These are phyloP conservation scores for Choreutis nemorana DNA, from an alignment of 2,888 invertebrate genomes.

Conservation along the genomic window DNA sequence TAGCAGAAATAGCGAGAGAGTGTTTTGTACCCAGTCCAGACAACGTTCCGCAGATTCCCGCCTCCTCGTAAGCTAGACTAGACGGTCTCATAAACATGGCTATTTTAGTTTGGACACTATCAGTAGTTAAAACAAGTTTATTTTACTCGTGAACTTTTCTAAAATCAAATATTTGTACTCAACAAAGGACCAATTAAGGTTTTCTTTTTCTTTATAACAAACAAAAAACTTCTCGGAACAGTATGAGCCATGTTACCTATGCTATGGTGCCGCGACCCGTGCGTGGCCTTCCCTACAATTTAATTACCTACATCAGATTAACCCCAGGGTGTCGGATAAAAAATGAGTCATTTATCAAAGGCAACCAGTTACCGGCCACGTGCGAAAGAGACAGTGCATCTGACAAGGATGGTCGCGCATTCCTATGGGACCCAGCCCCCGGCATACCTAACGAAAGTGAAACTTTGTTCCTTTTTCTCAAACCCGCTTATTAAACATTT, in stretches of 20 bases:
- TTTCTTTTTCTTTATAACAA: too few relatives aligned
- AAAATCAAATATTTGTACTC: too few relatives aligned
- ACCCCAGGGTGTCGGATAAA: conserved; percentile 20
- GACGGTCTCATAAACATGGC: too few relatives aligned
- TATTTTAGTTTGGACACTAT: too few relatives aligned
- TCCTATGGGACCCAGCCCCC: conserved; percentile 32
- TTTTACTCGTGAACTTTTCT: too few relatives aligned
- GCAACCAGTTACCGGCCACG: conserved; percentile 35
- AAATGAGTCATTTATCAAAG: conserved; percentile 46
- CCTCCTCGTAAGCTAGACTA: too few relatives aligned
- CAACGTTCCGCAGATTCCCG: too few relatives aligned
- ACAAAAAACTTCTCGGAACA: too few relatives aligned
- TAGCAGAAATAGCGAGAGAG: conserved; percentile 18
- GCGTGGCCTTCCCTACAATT: too few relatives aligned
- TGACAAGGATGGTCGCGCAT: conserved; percentile 45
- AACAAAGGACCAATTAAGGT: too few relatives aligned
- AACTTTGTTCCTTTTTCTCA: conserved; percentile 29
- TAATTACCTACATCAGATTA: conserved; percentile 30
- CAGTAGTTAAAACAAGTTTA: too few relatives aligned
- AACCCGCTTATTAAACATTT: conserved; percentile 25
- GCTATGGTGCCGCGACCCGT: conserved; percentile 4
- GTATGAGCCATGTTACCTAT: conserved; percentile 3
- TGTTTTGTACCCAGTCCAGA: too few relatives aligned
- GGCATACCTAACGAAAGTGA: conserved; percentile 45
- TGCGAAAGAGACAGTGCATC: conserved; percentile 19